Base-by-base conservation (phyloP, 2,888 invertebrate genomes). In the Catocala sponsa region DNA sequence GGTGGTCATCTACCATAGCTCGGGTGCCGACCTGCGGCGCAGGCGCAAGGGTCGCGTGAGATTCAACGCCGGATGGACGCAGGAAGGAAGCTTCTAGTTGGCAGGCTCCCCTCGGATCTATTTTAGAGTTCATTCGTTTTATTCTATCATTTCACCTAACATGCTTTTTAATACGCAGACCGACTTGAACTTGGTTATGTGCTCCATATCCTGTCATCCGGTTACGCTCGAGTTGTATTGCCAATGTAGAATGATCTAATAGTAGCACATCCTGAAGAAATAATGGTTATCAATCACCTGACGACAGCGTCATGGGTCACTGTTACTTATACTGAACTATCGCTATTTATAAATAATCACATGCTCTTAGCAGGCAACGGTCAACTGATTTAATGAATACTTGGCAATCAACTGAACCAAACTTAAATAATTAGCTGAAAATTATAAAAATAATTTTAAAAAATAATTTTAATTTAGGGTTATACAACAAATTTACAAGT, bases 31-130 rank as follows among this genome's bases (percentile, higher is more conserved):
- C 57, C 60, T 68, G 72, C 64, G 52, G 61, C 62, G 66, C 74
- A 72, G 70, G 76, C 81, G 81, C 78, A 80, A 76, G 78, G 80
- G 89, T 89, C 91, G 92, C 92, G 94, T 94, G 94, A 90, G 94
- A 94, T 83, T 85, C 86, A 76, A 66, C 88, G 88, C 93, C 94
- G 94, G 93, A 94, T 91, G 94, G 83, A 76, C 91, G 88, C 90
- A 93, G 94, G 94, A 94, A 94, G 94, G 94, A 94, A 94, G 92
- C 92, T 88, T 87, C 94, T 91, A 92, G 93, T 94, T 94, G 94
- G 89, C 88, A 87, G 87, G 80, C 90, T 90, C 93, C 93, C 93
- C 93, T 91, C 92, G 85, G 81, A 86, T 92, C 94, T 94, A 94
- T 94, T 94, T 94, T 91, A 93, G 90, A 93, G 90, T 86, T 89